phyloP scores from a whole-genome alignment of 2,797 vertebrate species.

The Pantherophis alleghaniensis region DNA sequence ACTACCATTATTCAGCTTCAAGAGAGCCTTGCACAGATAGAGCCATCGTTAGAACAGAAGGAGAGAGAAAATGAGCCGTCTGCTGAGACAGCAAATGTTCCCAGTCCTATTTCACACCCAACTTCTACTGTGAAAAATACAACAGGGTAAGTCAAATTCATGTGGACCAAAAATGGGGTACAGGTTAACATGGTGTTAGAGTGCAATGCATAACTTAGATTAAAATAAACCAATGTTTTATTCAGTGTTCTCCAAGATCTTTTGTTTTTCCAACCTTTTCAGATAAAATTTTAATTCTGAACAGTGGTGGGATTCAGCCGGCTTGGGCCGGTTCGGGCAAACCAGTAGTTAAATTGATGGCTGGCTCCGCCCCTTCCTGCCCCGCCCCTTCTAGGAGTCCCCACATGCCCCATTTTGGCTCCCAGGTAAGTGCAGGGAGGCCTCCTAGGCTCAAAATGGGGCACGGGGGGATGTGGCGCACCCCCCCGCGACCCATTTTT shows the following conservation, averaged over 20 bases:
- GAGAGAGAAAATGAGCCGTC: slow-evolving; percentile 23
- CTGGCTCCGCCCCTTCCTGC: too few relatives aligned
- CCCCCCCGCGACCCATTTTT: too few relatives aligned
- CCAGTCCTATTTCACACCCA: slow-evolving; percentile 34
- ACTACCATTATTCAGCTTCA: slow-evolving; percentile 41
- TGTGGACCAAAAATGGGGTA: neutral
- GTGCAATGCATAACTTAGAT: neutral
- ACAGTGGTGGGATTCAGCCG: too few relatives aligned
- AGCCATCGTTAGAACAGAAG: slow-evolving; percentile 51
- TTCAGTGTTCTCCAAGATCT: neutral
- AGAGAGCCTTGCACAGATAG: slow-evolving; percentile 48
- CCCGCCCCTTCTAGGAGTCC: too few relatives aligned
- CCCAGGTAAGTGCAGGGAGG: too few relatives aligned
- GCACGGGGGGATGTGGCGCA: too few relatives aligned
- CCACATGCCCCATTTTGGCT: too few relatives aligned
- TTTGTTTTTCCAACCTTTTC: slow-evolving; percentile 25
- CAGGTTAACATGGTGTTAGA: neutral
- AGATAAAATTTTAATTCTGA: neutral
- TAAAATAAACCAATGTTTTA: slow-evolving; percentile 21
- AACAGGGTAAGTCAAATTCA: slow-evolving; percentile 66
- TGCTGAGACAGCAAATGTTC: slow-evolving; percentile 43
- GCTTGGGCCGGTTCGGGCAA: too few relatives aligned
- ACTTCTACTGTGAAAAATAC: slow-evolving; percentile 61
- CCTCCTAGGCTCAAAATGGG: too few relatives aligned
- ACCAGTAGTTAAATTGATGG: too few relatives aligned